A percentile compares a stretch with the other conserved stretches of the same genome.
Evolutionary conservation across 2,888 invertebrate genomes (phyloP).

Genomic region (Clepsis dumicolana): DNA sequence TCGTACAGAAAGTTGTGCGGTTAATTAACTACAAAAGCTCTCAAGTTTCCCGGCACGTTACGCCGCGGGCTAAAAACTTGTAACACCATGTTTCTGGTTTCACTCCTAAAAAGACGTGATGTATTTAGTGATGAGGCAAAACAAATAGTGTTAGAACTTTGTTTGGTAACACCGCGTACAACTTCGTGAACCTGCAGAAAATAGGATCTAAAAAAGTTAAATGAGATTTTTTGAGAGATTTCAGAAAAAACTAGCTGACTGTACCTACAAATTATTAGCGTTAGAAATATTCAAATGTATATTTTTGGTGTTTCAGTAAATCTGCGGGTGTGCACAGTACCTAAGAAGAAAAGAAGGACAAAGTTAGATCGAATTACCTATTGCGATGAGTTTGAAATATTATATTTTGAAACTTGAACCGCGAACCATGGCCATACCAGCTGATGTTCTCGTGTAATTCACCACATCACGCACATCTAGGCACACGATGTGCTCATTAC

Average conservation of each 20-base stretch:
- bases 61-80: slow-evolving; percentile 70
- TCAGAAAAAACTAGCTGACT: too few relatives aligned
- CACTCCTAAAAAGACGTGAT: slow-evolving; percentile 30
- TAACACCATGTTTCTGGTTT: slow-evolving; percentile 55
- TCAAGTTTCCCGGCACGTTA: slow-evolving; percentile 72
- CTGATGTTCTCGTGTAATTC: slow-evolving; percentile 19
- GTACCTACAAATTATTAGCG: not conserved
- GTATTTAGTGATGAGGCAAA: slow-evolving; percentile 36
- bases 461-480: slow-evolving; percentile 19
- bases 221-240: too few relatives aligned
- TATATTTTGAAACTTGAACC: too few relatives aligned
- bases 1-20: slow-evolving; percentile 66
- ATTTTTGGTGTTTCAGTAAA: too few relatives aligned
- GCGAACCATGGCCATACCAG: slow-evolving; percentile 20
- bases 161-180: not conserved
- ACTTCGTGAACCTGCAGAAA: not conserved
- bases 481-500: slow-evolving; percentile 27
- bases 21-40: slow-evolving; percentile 74
- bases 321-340: too few relatives aligned
- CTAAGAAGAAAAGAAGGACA: too few relatives aligned
- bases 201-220: not conserved
- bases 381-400: too few relatives aligned
- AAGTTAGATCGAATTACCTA: too few relatives aligned
- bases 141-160: slow-evolving; percentile 27
- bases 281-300: too few relatives aligned